Base-by-base conservation (phyloP, 2,888 invertebrate genomes). In the Watsonalla cultraria region DNA sequence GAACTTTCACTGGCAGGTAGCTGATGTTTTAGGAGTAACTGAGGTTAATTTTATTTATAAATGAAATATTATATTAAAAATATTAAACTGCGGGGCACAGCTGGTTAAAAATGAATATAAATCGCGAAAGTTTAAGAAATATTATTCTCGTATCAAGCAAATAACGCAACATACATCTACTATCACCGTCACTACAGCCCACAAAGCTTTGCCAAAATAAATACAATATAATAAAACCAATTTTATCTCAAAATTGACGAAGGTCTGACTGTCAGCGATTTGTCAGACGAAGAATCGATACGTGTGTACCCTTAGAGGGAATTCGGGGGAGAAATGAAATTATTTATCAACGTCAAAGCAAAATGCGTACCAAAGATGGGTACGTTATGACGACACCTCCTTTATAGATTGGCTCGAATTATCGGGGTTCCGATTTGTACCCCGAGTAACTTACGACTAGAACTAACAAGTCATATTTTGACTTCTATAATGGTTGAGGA, bases 281-380 rank as follows among this genome's bases (percentile, higher is more conserved):
- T 48, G 47, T 35, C 47, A n/a, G n/a, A 35, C n/a, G 24, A 48
- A 48, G 47, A 34, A 58, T 61, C 54, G 55, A 57, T 54, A 52
- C 55, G 61, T 54, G 54, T 52, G 52, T 54, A 48, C 59, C 54
- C 49, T 61, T 62, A 64, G 62, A 69, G 55, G 46, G 49, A 59
- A 56, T 72, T 58, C 57, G 64, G 62, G 63, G 78, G 78, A 76
- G 78, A 82, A 82, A 83, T 81, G 82, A 82, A 83, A 83, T 83
- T 83, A 82, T 84, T 80, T 82, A 78, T 84, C 84, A 84, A 84
- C 73, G 84, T 83, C 83, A 60, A 55, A 48, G 69, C 64, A 65
- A 80, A 82, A 80, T 78, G 76, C 76, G 57, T 55, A 63, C 57
- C 68, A 63, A 62, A 74, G 72, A 72, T 71, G 74, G 72, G 61